phyloP scores from a whole-genome alignment of 2,888 invertebrate genomes.

The Megaustenia siamemsis region DNA sequence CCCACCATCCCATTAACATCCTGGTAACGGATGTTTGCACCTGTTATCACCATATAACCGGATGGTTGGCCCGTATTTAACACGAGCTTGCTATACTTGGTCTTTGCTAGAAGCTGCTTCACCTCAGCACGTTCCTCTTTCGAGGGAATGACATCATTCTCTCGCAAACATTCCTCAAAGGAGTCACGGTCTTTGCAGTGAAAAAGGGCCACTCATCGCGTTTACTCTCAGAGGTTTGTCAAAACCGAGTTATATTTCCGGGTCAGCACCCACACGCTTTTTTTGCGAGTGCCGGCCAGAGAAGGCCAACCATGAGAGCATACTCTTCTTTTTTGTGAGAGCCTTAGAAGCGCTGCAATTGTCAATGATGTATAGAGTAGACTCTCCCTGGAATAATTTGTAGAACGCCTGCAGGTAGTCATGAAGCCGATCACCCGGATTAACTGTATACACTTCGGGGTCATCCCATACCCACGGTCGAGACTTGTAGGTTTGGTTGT shows the following conservation, averaged over 20 bases:
- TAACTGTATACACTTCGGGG: conserved; percentile 1
- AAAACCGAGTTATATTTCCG: background rate
- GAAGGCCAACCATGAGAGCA: background rate
- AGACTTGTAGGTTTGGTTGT: conserved; percentile 4
- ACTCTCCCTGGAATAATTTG: background rate
- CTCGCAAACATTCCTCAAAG: background rate
- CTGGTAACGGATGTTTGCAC: no score
- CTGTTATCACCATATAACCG: background rate
- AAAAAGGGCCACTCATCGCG: background rate
- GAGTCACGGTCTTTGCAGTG: background rate
- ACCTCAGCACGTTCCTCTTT: background rate
- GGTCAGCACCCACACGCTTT: background rate
- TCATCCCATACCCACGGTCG: background rate
- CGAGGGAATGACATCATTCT: background rate
- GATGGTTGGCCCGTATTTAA: background rate
- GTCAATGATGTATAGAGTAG: background rate
- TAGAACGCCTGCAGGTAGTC: background rate
- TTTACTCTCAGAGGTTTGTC: background rate
- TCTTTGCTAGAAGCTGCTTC: background rate
- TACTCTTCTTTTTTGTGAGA: background rate
- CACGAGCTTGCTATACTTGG: background rate
- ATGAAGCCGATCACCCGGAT: background rate
- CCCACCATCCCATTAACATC: no score
- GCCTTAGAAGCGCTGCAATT: background rate
- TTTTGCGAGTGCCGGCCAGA: background rate